Base-by-base conservation (phyloP, 2,113 vertebrate species). In the Mobula birostris region DNA sequence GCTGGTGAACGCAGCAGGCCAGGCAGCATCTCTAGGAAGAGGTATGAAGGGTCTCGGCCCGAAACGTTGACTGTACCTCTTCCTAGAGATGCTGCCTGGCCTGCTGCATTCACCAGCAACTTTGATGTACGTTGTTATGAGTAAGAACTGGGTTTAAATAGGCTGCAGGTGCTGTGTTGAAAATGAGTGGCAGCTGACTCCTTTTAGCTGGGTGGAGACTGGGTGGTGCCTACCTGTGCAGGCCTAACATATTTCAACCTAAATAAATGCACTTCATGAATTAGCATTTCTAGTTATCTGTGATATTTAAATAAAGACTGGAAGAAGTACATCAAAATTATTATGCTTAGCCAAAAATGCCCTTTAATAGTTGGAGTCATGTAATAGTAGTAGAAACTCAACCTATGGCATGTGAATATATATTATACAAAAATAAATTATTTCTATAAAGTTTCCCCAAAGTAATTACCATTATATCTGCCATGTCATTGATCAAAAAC, bases 401-500 rank as follows among this genome's bases (percentile, higher is more conserved):
- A n/a, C 29, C 5, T 66, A 61, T 66, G 32, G 61, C 61, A 90
- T 90, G 58, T 32, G 29, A 90, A 90, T 66, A 36, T 32, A 19
- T 0, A n/a, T 48, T 48, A 36, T 36, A 14, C 36, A 36, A 63
- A 88, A 63, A 61, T 27, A 32, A 15, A 3, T 66, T 48, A 74
- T 76, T 74, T 93, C 7, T 56, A 72, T 40, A 74, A 76, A 93
- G 48, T 72, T 21, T 15, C 56, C 14, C 91, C 70, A 7, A 56
- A 76, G 95, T 96, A 97, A 96, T 95, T 95, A 94, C 94, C 94
- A 87, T 91, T 94, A 83, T 74, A 93, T 96, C 94, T 95, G 94
- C 94, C 32, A 94, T 96, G 95, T 95, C 95, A 96, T 95, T 95
- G 96, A 97, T 97, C 96, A 97, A 97, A 96, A 96, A 83, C 61